Conservation (phyloP, 2,888 invertebrate species). For the Alviniconcha strummeri region DNA sequence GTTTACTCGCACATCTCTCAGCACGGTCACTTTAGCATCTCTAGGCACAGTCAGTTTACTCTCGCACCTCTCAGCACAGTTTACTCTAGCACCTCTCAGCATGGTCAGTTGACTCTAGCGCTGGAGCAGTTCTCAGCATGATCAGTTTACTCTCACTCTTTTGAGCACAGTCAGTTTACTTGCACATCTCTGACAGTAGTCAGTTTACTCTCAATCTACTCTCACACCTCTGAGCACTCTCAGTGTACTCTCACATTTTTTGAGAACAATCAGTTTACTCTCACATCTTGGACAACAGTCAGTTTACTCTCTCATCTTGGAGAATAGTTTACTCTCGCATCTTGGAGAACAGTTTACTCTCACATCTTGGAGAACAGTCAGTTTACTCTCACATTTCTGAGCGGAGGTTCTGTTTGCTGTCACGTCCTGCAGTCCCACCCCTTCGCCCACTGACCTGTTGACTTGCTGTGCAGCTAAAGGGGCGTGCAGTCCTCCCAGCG, state of each 20-base stretch:
- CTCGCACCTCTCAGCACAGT: slow-evolving; percentile 54
- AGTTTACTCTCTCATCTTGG: not conserved
- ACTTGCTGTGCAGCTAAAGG: slow-evolving; percentile 65
- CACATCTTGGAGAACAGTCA: not conserved
- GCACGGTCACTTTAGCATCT: no score
- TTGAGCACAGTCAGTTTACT: no score
- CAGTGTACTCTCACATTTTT: not conserved
- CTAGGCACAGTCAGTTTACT: slow-evolving; percentile 46
- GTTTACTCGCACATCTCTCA: not conserved
- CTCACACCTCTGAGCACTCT: no score
- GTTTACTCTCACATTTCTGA: not conserved
- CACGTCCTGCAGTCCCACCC: no score
- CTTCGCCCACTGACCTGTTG: no score
- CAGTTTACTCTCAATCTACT: slow-evolving; percentile 25
- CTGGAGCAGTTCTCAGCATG: no score
- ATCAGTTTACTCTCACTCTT: no score
- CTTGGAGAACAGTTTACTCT: not conserved
- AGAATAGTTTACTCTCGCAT: not conserved
- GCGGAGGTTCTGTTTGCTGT: not conserved
- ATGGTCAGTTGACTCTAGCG: not conserved
- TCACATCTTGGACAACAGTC: slow-evolving; percentile 41
- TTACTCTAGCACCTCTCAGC: no score
- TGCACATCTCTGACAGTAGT: no score
- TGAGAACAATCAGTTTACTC: not conserved
- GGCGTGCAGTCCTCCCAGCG: slow-evolving; percentile 77